These are phyloP conservation scores for Pyrochroa serraticornis DNA, from an alignment of 2,888 invertebrate genomes.

Conservation along the genomic window DNA sequence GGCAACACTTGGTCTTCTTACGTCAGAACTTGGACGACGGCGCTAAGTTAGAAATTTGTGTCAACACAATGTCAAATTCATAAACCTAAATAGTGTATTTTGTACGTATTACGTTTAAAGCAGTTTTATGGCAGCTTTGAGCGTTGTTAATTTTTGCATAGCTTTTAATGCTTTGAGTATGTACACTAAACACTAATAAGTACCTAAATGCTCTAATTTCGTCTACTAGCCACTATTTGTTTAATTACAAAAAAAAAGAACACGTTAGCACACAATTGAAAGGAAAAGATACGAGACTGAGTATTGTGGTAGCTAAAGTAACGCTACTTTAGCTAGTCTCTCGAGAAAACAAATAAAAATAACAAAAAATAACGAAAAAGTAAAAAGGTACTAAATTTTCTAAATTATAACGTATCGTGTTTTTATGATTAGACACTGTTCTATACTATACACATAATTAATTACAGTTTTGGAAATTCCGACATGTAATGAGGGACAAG, in stretches of 20 bases:
- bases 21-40: constrained; percentile 89
- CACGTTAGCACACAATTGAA: constrained; percentile 23
- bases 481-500: constrained; percentile 32
- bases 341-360: constrained; percentile 23
- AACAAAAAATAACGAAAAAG: constrained; percentile 13
- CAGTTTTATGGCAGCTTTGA: constrained; percentile 10
- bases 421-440: constrained; percentile 40
- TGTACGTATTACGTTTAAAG: constrained; percentile 25
- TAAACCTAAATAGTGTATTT: constrained; percentile 12
- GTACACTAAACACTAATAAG: constrained; percentile 23
- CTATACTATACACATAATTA: constrained; percentile 43
- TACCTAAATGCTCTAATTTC: constrained; percentile 12
- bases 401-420: no score
- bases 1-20: constrained; percentile 87
- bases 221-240: constrained; percentile 21
- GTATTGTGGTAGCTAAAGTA: constrained; percentile 20
- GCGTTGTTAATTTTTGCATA: constrained; percentile 25
- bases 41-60: constrained; percentile 59
- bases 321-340: constrained; percentile 22
- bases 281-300: constrained; percentile 21
- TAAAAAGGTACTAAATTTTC: background rate
- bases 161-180: constrained; percentile 26
- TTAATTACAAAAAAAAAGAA: constrained; percentile 20
- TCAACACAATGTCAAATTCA: constrained; percentile 12
- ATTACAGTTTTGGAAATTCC: constrained; percentile 39